Base-by-base conservation (phyloP, 2,797 vertebrate species). In the Nothura maculosa region DNA sequence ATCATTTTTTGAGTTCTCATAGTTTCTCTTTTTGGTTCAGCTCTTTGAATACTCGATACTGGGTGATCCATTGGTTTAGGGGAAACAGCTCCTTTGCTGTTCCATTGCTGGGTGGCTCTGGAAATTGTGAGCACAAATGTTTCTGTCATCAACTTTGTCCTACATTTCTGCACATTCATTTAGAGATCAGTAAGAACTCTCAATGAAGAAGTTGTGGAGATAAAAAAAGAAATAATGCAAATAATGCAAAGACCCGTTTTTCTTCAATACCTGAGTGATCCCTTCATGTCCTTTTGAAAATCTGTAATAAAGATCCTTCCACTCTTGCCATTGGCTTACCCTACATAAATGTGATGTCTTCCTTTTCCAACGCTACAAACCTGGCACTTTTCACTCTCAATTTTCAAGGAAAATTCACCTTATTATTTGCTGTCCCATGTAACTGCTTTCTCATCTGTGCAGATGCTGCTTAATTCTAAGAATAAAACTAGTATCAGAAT, bases 331-430 rank as follows among this genome's bases (percentile, higher is more conserved):
- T 24, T 70, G 50, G 27, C 16, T 70, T 85, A 72, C 50, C 69
- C 90, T 92, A 50, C 24, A 42, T 61, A 82, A 75, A 92, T 22
- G n/a, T 62, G 27, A 84, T 36, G 24, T 63, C 30, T 93, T 92
- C 50, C 24, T 75, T 90, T 91, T 88, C 42, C 47, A 55, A 32
- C 38, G 36, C 40, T 80, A 81, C 55, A 70, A 85, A 91, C 85
- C 63, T 83, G 94, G 30, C 63, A 90, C 5, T 8, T 30, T 52
- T 85, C 38, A 38, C 12, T 38, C 10, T 38, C 38, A 38, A 10
- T 38, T 38, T 38, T 68, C 62, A 42, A 60, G 64, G 73, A 32
- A 52, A 92, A 89, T 81, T 92, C 57, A 85, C 38, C 52, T 85
- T 83, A 64, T 78, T 83, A 75, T 50, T 94, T 76, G 38, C 45